Evolutionary conservation across 2,797 vertebrate species (phyloP).

Genomic region (Vespertilio murinus): DNA sequence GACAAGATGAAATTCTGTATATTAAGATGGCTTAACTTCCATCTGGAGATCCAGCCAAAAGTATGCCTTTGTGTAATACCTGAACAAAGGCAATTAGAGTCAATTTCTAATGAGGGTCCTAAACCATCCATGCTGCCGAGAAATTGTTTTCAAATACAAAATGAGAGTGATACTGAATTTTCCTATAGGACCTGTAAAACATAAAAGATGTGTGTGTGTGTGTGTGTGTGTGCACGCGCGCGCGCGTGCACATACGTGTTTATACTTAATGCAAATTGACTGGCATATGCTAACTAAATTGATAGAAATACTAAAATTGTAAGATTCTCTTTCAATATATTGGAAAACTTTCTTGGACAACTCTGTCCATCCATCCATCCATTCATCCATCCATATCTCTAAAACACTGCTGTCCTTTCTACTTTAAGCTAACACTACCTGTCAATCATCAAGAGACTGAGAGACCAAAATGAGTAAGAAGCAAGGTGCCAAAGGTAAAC

Average conservation of each 20-base stretch:
- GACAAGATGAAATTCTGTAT: conserved; percentile 42
- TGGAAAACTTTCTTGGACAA: not conserved
- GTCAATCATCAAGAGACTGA: not conserved
- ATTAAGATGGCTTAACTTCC: conserved; percentile 37
- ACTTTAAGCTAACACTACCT: conserved; percentile 38
- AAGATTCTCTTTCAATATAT: not conserved
- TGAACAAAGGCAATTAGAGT: conserved; percentile 24
- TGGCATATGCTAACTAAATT: not conserved
- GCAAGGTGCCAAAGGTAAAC: not conserved
- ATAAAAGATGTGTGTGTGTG: not conserved
- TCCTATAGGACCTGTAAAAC: not conserved
- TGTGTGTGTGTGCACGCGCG: not conserved
- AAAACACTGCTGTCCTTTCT: not conserved
- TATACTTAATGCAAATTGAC: not conserved
- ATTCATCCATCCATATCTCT: not conserved
- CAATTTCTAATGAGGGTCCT: conserved; percentile 47
- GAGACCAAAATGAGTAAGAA: not conserved
- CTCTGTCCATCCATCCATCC: not conserved
- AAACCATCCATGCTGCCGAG: not conserved
- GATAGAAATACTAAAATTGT: not conserved
- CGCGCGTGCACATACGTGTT: not conserved
- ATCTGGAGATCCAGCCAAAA: conserved; percentile 43
- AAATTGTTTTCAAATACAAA: conserved; percentile 58
- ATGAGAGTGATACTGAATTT: conserved; percentile 20
- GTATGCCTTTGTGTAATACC: conserved; percentile 34